These are phyloP conservation scores for Drosophila simulans DNA, from an alignment of 1,140 invertebrate genomes.

Conservation along the genomic window DNA sequence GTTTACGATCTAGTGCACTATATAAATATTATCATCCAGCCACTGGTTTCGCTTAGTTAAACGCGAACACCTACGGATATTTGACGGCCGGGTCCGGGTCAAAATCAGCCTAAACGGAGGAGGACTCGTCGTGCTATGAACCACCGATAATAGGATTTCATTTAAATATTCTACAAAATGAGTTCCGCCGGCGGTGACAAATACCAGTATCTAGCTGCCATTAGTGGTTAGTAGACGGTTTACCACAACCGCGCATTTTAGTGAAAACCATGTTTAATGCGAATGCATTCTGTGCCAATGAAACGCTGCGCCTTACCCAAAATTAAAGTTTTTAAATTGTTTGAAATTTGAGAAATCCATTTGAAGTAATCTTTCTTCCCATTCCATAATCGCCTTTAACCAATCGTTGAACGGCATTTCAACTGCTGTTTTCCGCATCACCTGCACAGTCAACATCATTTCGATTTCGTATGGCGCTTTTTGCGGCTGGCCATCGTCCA, in stretches of 20 bases:
- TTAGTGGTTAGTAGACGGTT: conserved; percentile 55
- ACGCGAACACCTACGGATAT: conserved; percentile 21
- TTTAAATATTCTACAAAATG: conserved; percentile 29
- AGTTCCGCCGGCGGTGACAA: conserved; percentile 45
- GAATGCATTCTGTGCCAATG: too few species aligned
- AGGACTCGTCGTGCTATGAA: conserved; percentile 15
- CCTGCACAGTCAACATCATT: conserved; percentile 54
- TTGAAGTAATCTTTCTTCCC: too few species aligned
- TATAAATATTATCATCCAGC: conserved; percentile 68
- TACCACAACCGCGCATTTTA: too few species aligned
- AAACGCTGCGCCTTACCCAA: background rate
- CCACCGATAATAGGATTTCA: background rate
- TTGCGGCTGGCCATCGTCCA: conserved; percentile 86
- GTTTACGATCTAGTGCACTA: conserved; percentile 47
- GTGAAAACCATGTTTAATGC: background rate
- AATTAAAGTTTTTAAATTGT: too few species aligned
- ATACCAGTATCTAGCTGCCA: conserved; percentile 61
- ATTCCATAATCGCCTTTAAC: too few species aligned
- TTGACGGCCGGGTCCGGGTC: background rate
- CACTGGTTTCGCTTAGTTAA: conserved; percentile 55
- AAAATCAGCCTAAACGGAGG: background rate
- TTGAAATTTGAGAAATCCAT: too few species aligned
- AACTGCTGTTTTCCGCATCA: too few species aligned
- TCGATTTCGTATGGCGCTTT: conserved; percentile 70
- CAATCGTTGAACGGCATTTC: too few species aligned